Percentiles rank a stretch among this genome's conserved stretches.
These are phyloP conservation scores for Epizoanthus rinbou DNA, from an alignment of 92 coral and sea anemone species.

Conservation along the genomic window DNA sequence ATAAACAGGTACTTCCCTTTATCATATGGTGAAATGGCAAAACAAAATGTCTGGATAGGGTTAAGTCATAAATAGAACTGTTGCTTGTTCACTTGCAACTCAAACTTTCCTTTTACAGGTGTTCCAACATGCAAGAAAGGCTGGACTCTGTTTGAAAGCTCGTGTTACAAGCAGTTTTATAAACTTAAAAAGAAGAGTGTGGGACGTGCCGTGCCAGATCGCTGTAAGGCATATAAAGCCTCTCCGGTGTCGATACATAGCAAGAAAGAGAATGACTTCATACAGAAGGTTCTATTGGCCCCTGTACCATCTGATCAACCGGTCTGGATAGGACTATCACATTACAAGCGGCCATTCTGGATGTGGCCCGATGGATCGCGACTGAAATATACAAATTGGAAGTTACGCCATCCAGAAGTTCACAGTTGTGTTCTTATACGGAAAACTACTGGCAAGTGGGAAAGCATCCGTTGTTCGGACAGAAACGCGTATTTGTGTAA, in stretches of 20 bases:
- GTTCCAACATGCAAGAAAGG: too few species aligned
- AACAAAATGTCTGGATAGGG: too few species aligned
- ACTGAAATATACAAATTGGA: neutral
- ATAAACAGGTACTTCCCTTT: too few species aligned
- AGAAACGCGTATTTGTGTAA: neutral
- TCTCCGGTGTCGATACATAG: neutral
- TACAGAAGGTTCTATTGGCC: neutral
- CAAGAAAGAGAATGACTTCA: neutral
- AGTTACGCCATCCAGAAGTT: neutral
- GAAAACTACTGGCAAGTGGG: slow-evolving; percentile 15
- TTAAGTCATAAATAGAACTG: too few species aligned
- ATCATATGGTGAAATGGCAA: too few species aligned
- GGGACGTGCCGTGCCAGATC: neutral
- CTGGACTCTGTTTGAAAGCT: neutral
- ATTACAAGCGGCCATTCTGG: neutral
- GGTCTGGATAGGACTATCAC: slow-evolving; percentile 1
- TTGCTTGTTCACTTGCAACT: too few species aligned
- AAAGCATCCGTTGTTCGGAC: neutral
- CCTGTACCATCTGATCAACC: neutral
- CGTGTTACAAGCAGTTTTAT: neutral
- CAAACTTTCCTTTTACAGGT: too few species aligned
- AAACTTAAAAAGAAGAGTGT: neutral
- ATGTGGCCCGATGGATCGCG: neutral
- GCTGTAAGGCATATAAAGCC: neutral
- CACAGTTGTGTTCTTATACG: neutral